Conservation (phyloP, 2,113 vertebrate species). For the Melanostigma gelatinosum region DNA sequence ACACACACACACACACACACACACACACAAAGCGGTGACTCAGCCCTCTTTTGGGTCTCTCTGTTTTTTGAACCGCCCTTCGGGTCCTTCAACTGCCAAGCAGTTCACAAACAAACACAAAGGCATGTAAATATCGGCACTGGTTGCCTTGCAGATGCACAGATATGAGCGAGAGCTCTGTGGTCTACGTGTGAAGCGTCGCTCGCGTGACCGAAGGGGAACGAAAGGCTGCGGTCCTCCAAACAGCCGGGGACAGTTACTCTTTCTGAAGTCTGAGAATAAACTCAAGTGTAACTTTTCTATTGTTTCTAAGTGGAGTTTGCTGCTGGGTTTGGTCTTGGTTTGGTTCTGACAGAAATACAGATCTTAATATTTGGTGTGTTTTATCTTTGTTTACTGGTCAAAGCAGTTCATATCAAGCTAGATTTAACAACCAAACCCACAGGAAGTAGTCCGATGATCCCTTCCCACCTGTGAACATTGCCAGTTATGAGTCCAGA, state of each 20-base stretch:
- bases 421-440: neutral
- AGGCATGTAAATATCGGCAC: neutral
- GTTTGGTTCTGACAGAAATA: neutral
- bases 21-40: slow-evolving; percentile 39
- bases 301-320: neutral
- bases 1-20: too few relatives aligned
- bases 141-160: neutral
- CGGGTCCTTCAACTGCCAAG: slow-evolving; percentile 14
- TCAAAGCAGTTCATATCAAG: neutral
- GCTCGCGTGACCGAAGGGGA: neutral
- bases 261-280: neutral
- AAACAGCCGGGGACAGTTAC: neutral
- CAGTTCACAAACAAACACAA: neutral
- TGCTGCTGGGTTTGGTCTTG: too few relatives aligned
- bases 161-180: neutral
- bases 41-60: slow-evolving; percentile 36
- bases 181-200: neutral
- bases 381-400: neutral
- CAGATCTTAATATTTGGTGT: too few relatives aligned
- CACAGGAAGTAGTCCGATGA: neutral
- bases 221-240: neutral
- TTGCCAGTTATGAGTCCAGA: too few relatives aligned
- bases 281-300: neutral
- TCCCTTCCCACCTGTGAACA: neutral
- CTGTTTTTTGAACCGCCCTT: slow-evolving; percentile 16